phyloP scores from a whole-genome alignment of 1,140 invertebrate genomes.

The Cherax quadricarinatus region DNA sequence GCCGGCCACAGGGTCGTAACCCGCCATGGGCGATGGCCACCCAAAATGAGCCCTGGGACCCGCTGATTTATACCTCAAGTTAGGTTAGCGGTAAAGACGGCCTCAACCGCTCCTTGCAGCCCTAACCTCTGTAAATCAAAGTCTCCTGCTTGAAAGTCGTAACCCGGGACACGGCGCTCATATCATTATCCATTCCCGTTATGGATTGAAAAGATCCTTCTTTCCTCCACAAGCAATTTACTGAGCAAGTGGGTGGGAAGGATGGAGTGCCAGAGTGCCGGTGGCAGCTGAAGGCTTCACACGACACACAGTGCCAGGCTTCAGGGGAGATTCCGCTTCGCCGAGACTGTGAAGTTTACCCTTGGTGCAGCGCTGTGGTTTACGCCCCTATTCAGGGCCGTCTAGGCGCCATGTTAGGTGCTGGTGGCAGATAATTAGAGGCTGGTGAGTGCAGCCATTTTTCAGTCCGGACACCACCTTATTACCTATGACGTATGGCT shows the following conservation, averaged over 20 bases:
- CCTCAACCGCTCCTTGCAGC: conserved; percentile 31
- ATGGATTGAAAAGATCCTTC: conserved; percentile 17
- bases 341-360: not conserved
- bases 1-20: conserved; percentile 43
- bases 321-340: not conserved
- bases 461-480: conserved; percentile 70
- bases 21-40: not conserved
- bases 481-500: conserved; percentile 68
- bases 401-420: conserved; percentile 69
- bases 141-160: conserved; percentile 62
- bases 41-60: conserved; percentile 33
- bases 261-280: not conserved
- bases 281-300: not conserved
- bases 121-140: conserved; percentile 69
- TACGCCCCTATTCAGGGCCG: conserved; percentile 44
- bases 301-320: not conserved
- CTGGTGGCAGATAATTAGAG: conserved; percentile 70
- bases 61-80: conserved; percentile 37
- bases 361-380: conserved; percentile 22
- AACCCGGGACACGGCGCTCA: conserved; percentile 48
- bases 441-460: conserved; percentile 69
- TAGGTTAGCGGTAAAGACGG: not conserved
- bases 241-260: not conserved
- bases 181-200: conserved; percentile 30
- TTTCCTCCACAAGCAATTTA: conserved; percentile 10